Evolutionary conservation across 2,797 vertebrate genomes (phyloP).

Genomic region (Calcarius lapponicus): DNA sequence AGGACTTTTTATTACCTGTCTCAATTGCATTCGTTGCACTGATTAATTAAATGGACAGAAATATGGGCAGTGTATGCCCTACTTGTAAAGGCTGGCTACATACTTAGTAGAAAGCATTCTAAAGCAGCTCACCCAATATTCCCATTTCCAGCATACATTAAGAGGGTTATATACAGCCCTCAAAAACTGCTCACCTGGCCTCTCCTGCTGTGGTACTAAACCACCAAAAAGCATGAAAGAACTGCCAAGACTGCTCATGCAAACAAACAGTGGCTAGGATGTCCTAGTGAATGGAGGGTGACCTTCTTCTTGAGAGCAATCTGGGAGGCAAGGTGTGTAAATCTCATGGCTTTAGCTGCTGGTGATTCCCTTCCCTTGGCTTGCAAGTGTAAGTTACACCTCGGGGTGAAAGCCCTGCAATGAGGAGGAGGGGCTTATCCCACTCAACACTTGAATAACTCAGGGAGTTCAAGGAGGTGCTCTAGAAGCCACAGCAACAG

Average conservation of each 20-base stretch:
- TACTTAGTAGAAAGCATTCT: neutral
- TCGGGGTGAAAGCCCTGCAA: neutral
- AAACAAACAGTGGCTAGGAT: fast-evolving
- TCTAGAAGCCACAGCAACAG: fast-evolving
- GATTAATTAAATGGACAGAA: neutral
- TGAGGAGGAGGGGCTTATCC: neutral
- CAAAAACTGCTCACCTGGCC: neutral
- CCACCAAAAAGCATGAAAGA: neutral
- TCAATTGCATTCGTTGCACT: neutral
- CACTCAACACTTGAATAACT: neutral
- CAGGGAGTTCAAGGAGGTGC: neutral
- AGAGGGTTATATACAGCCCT: neutral
- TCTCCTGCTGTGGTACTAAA: neutral
- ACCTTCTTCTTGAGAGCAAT: neutral
- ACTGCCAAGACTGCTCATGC: neutral
- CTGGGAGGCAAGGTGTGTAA: neutral
- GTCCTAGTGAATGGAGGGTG: neutral
- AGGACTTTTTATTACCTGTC: slow-evolving; percentile 7
- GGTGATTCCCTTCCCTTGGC: neutral
- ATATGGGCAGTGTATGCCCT: no score
- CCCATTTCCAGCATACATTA: neutral
- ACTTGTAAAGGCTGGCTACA: neutral
- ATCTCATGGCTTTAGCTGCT: neutral
- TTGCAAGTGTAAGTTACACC: neutral
- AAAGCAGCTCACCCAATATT: neutral